phyloP scores from a whole-genome alignment of 2,113 vertebrate species.

The Microtus ochrogaster region DNA sequence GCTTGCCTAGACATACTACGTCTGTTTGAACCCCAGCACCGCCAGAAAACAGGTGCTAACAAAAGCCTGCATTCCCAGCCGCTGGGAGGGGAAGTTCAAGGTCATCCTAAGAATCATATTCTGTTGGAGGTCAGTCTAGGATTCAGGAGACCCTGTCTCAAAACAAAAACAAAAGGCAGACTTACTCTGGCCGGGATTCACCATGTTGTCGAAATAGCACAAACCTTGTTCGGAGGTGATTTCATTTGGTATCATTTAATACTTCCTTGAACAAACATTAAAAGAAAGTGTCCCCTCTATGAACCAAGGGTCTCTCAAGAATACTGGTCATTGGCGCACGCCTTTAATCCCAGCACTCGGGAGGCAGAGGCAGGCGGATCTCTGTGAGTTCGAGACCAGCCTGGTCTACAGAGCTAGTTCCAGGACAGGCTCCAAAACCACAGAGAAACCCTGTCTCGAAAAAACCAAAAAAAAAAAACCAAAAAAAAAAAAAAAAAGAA shows the following conservation, averaged over 20 bases:
- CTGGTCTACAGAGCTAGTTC: too few species aligned
- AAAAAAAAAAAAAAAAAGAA: too few species aligned
- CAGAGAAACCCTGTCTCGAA: too few species aligned
- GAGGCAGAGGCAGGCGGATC: too few species aligned
- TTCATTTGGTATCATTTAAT: not conserved
- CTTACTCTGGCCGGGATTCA: not conserved
- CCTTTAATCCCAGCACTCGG: too few species aligned
- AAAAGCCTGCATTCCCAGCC: not conserved
- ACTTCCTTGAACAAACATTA: not conserved
- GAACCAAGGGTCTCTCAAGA: not conserved
- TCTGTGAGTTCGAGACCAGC: too few species aligned
- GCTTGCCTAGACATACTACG: not conserved
- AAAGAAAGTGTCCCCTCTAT: not conserved
- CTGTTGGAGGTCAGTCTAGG: not conserved
- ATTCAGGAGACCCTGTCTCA: not conserved
- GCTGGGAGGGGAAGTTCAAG: not conserved
- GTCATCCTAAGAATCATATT: not conserved
- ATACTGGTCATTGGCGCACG: not conserved
- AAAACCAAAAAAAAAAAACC: too few species aligned
- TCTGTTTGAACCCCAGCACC: not conserved
- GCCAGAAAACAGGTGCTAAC: not conserved
- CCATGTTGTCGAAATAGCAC: not conserved
- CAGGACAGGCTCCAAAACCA: too few species aligned
- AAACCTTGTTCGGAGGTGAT: not conserved
- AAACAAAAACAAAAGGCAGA: not conserved